phyloP scores from a whole-genome alignment of 2,888 invertebrate genomes.

The Punctoribates punctum region DNA sequence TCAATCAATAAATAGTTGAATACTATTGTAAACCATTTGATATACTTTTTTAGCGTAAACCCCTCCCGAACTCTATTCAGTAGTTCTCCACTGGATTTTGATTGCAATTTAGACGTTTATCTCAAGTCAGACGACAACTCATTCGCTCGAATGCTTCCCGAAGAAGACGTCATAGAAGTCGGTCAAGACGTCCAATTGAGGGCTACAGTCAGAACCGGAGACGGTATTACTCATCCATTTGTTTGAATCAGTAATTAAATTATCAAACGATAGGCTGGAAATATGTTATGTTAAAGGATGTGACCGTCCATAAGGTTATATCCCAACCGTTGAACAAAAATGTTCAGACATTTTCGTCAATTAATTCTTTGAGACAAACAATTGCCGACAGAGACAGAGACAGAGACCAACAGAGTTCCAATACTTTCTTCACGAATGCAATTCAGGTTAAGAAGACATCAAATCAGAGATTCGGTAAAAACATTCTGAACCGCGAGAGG shows the following conservation, averaged over 20 bases:
- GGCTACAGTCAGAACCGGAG: constrained; percentile 49
- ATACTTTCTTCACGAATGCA: not conserved
- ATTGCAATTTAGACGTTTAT: constrained; percentile 51
- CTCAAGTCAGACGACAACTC: constrained; percentile 48
- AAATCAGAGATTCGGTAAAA: not conserved
- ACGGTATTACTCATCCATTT: constrained; percentile 45
- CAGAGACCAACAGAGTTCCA: not conserved
- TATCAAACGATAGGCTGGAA: constrained; percentile 50
- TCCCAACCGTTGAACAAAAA: not conserved
- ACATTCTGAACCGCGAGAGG: not conserved
- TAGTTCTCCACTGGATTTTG: constrained; percentile 50
- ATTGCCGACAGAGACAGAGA: not conserved
- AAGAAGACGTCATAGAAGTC: constrained; percentile 50
- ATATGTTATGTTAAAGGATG: constrained; percentile 50
- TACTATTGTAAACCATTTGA: not conserved
- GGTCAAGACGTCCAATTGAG: constrained; percentile 50
- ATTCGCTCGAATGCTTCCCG: constrained; percentile 49
- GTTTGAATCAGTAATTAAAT: not conserved
- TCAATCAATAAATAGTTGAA: not conserved
- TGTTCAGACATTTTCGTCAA: not conserved
- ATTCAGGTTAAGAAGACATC: not conserved
- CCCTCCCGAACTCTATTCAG: constrained; percentile 49
- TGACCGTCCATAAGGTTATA: constrained; percentile 43
- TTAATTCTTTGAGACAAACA: not conserved
- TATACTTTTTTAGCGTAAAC: constrained; percentile 42